Base-by-base conservation (phyloP, 92 coral and sea anemone species). In the Micromussa lordhowensis region DNA sequence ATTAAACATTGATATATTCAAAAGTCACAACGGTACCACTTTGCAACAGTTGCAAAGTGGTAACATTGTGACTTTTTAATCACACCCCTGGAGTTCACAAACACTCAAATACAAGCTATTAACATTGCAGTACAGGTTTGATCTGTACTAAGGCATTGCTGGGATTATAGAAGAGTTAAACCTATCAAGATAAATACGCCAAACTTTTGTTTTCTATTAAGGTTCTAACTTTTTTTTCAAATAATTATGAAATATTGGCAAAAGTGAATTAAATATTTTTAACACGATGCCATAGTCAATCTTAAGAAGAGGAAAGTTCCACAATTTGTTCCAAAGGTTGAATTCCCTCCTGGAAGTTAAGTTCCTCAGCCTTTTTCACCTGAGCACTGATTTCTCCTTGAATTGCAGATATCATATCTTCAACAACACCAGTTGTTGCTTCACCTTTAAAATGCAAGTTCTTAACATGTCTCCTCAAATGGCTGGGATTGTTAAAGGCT, bases 401-500 rank as follows among this genome's bases (percentile, higher is more conserved):
- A 15, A 86, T 34, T 48, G 89, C 89, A 59, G 89, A 86, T 77
- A 86, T 86, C 89, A 86, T 86, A 68, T 86, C 89, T 86, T 86
- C 85, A 22, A 79, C 90, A 53, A 81, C 90, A 55, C 90, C 86
- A 51, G 85, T 80, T 18, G 85, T 81, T 10, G 32, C 85, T 53
- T 87, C 90, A 68, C 90, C 90, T 77, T 97, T 97, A 90, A 95
- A 95, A 86, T 97, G 99, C 54, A 97, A 81, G 92, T 97, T 97
- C 87, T 95, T 97, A 9, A 95, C 96, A 91, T 97, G 99, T 14
- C 99, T 84, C 64, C 99, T 78, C 77, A 97, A 87, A 66, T 97
- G 99, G 80, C 99, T 97, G 0, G 99, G 99, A 75, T 97, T 97
- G 84, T 97, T 97, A 57, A 97, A 97, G 9, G 99, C 98, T 88